Evolutionary conservation across 2,797 vertebrate genomes (phyloP), one percentile per base, ranked within the genome.

Genomic region (Ataeniobius toweri): DNA sequence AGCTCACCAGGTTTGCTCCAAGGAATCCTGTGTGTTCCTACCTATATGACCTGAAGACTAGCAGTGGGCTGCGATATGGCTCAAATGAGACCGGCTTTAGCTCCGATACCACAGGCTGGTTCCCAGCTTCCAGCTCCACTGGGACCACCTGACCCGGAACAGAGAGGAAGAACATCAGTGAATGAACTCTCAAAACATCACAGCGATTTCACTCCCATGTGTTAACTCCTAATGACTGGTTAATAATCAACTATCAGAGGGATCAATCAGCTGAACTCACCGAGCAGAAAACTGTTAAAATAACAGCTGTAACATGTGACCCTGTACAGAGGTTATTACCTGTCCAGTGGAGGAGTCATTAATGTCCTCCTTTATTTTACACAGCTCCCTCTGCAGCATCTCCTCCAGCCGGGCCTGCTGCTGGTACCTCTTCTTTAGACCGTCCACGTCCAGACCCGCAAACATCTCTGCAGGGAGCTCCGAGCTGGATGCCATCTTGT

Each of bases 11-110:
- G 50, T 51, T 51, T 46, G 44, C 44, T 36, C 36, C 36, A 36
- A 36, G 36, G 3, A 36, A 36, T 36, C 46, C 46, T 48, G 24
- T 39, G 28, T 41, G 13, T 9, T 41, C 71, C 5, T 75, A 98
- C 98, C 98, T 98, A 95, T 99, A 99, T 0, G 98, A 98, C 82
- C 94, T 98, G 93, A 99, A 99, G 36, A 95, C 94, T 55, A 99
- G 94, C 80, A 99, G 96, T 39, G 98, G 97, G 85, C 98, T 99
- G 90, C 92, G 96, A 90, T 99, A 99, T 0, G 95, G 91, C 75
- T 93, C 96, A 85, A 98, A 98, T 0, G 97, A 96, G 75, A 95
- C 94, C 0, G 97, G 96, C 86, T 93, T 96, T 59, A 90, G 79
- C 74, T 98, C 97, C 0, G 82, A 65, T 84, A 92, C 91, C 59